Evolutionary conservation across 2,797 vertebrate species (phyloP), one percentile per base, ranked within the genome.

Genomic region (Cynopterus sphinx): DNA sequence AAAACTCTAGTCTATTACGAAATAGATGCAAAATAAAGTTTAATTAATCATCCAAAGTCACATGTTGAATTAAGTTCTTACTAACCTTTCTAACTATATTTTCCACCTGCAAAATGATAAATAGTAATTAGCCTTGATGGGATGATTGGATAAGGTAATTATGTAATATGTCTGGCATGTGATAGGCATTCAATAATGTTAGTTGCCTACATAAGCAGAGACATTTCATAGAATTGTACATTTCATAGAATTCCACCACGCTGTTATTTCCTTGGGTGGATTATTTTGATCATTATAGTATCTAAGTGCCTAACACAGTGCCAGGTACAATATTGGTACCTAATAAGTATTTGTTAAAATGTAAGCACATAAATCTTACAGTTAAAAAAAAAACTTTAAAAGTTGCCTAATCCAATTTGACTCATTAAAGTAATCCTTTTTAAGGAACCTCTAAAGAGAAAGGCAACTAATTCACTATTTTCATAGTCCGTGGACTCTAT

Each of bases 61-160:
- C 41, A 65, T 33, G 68, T 63, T 90, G 57, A 87, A 39, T 82
- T 82, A 85, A 83, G 36, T 78, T 67, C 75, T 79, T 87, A 74
- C 33, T 91, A 93, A 87, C 59, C 36, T 95, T 90, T 95, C 43
- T 79, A 79, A 93, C 68, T 83, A 39, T 95, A 41, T 82, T 85
- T 90, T 67, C 67, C 49, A 94, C 22, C 33, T 95, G 6, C 67
- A 94, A 84, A 93, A 68, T 90, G 16, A 33, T 94, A 96, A 93
- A 89, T 89, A 96, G 75, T 71, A 84, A 95, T 96, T 93, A 90
- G 19, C 22, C 46, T 94, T 88, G 39, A 73, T 90, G 73, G 33
- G 57, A 59, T 90, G 86, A 88, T 81, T 96, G 46, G 46, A 61
- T 93, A 85, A 83, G 39, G 31, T 87, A 94, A 93, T 95, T 94